phyloP scores from a whole-genome alignment of 2,797 vertebrate species.

The Poecilia picta region DNA sequence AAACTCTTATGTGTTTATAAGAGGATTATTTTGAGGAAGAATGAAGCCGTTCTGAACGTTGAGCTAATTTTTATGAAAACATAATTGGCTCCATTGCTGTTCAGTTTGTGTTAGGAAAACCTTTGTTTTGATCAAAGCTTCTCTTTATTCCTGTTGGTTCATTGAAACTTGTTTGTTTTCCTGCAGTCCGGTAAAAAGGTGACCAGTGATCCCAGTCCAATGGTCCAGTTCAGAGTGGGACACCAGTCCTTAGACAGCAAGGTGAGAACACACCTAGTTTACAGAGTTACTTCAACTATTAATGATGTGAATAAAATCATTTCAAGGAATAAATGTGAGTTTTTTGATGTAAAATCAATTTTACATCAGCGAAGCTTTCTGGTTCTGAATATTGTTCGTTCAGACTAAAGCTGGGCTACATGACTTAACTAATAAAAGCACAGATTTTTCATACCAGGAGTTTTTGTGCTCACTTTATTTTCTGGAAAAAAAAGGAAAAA shows the following conservation, averaged over 20 bases:
- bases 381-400: background rate
- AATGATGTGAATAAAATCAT: background rate
- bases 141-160: background rate
- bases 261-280: constrained; percentile 76
- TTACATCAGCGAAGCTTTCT: background rate
- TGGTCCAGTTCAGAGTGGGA: constrained; percentile 91
- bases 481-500: too few relatives aligned
- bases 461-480: too few relatives aligned
- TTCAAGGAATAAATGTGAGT: too few relatives aligned
- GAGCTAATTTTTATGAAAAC: background rate
- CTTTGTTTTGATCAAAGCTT: background rate
- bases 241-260: constrained; percentile 91
- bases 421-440: too few relatives aligned
- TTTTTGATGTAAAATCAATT: background rate
- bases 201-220: constrained; percentile 91
- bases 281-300: background rate
- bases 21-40: background rate
- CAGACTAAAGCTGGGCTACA: background rate
- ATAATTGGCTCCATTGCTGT: background rate
- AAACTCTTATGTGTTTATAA: background rate
- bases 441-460: too few relatives aligned
- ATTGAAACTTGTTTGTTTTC: constrained; percentile 23
- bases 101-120: background rate
- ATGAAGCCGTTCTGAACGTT: background rate
- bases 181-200: constrained; percentile 93